phyloP scores from a whole-genome alignment of 2,888 invertebrate genomes.

The Yponomeuta cagnagella region DNA sequence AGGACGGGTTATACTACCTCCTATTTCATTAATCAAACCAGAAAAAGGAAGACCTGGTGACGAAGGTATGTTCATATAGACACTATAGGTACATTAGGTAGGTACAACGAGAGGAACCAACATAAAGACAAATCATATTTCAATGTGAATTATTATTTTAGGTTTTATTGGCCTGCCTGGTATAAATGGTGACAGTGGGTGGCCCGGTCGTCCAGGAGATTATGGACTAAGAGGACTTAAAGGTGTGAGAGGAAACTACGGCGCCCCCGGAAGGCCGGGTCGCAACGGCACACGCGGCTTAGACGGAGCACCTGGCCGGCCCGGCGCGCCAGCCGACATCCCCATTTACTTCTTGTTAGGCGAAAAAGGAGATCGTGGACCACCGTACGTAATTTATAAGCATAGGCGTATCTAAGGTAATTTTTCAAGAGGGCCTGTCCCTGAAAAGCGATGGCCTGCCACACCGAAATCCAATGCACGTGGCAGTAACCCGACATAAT shows the following conservation, averaged over 20 bases:
- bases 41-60: constrained; percentile 77
- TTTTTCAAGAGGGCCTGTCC: too few species aligned
- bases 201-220: constrained; percentile 39
- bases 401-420: too few species aligned
- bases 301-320: constrained; percentile 69
- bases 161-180: constrained; percentile 68
- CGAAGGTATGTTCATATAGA: constrained; percentile 45
- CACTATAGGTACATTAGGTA: too few species aligned
- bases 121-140: too few species aligned
- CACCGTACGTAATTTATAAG: constrained; percentile 36
- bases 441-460: too few species aligned
- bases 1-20: constrained; percentile 51
- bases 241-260: constrained; percentile 55
- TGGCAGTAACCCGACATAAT: too few species aligned
- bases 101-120: too few species aligned
- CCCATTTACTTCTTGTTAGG: constrained; percentile 53
- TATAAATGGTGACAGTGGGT: constrained; percentile 53
- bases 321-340: constrained; percentile 61
- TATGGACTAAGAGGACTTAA: constrained; percentile 47
- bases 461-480: too few species aligned
- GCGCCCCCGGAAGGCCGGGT: constrained; percentile 65
- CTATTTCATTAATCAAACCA: constrained; percentile 40
- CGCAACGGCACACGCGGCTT: constrained; percentile 64
- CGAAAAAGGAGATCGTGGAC: constrained; percentile 65
- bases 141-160: constrained; percentile 21